Base-by-base conservation (phyloP, 2,797 vertebrate genomes). In the Smutsia temminckii region DNA sequence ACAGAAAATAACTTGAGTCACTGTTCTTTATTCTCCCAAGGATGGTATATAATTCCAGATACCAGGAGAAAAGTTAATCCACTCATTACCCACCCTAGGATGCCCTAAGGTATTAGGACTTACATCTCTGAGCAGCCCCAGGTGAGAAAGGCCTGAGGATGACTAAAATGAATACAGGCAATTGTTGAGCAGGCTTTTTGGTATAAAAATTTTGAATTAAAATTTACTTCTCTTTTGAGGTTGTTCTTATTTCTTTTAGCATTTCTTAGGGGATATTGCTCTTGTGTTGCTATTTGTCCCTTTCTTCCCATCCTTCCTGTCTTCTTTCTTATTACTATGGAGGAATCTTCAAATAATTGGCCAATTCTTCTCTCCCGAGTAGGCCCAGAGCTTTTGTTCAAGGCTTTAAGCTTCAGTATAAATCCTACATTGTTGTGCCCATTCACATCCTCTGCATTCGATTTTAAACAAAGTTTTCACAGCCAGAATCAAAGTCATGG, bases 391-490 rank as follows among this genome's bases (percentile, higher is more conserved):
- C 75, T 95, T 90, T 84, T 94, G 59, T 89, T 93, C 13, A 72
- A 78, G 21, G 34, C 29, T 79, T 83, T 77, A 57, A 23, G 66
- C 10, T 37, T 83, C 55, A 34, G 12, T 91, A 49, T 51, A 88
- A 68, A 86, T 63, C 7, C 29, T 25, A 40, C 37, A 21, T 4
- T 75, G 16, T 57, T 77, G 12, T 29, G 29, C 6, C 9, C 8
- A 69, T 68, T 97, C 63, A 34, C 8, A 66, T 83, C 53, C 32
- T 89, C 27, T 81, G 51, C 37, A 53, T 92, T 89, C 37, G 17
- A 69, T 79, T 93, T 91, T 90, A 87, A 91, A 34, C 11, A 80
- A 63, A 89, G 59, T 77, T 87, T 91, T 74, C 66, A 77, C 46
- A 85, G 68, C 51, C 66, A 74, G 63, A 94, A 93, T 89, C 59